A percentile compares a stretch with the other conserved stretches of the same genome.
These are phyloP conservation scores for Austrolebias charrua DNA, from an alignment of 2,797 vertebrate species.

Conservation along the genomic window DNA sequence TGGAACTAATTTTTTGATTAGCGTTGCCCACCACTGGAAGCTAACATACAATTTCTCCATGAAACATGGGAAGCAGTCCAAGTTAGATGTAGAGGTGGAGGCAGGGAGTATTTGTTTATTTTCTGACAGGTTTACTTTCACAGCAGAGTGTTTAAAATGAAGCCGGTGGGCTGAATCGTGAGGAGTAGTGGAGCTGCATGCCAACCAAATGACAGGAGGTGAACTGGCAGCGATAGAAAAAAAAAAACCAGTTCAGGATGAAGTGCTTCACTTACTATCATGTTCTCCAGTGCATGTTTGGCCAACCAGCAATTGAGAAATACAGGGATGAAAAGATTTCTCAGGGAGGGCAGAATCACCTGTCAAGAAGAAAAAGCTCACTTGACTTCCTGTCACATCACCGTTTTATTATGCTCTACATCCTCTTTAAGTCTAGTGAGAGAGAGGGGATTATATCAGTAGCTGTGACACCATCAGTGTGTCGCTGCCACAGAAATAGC, in stretches of 20 bases:
- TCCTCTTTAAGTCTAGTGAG: constrained; percentile 13
- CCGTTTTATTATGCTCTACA: constrained; percentile 11
- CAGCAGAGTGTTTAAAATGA: constrained; percentile 27
- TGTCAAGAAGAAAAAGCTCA: constrained; percentile 53
- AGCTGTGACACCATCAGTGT: constrained; percentile 1
- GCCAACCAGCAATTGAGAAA: constrained; percentile 89
- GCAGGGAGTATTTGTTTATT: constrained; percentile 10
- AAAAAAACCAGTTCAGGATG: constrained; percentile 14
- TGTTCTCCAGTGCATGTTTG: constrained; percentile 85
- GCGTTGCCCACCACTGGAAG: too few species aligned
- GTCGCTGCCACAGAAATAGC: neutral
- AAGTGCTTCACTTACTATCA: constrained; percentile 78
- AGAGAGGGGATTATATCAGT: neutral
- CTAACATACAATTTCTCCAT: neutral
- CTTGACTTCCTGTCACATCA: neutral
- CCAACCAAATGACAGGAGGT: constrained; percentile 33
- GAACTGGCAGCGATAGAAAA: constrained; percentile 25
- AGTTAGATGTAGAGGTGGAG: constrained; percentile 14
- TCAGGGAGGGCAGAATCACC: constrained; percentile 83
- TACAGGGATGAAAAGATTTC: constrained; percentile 86
- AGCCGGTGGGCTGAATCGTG: constrained; percentile 30
- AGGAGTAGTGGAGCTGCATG: constrained; percentile 27
- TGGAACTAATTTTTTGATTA: too few species aligned
- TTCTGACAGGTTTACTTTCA: constrained; percentile 33
- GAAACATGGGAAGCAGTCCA: constrained; percentile 1